Conservation (phyloP, 2,888 invertebrate species). For the Drosophila paucipuncta region DNA sequence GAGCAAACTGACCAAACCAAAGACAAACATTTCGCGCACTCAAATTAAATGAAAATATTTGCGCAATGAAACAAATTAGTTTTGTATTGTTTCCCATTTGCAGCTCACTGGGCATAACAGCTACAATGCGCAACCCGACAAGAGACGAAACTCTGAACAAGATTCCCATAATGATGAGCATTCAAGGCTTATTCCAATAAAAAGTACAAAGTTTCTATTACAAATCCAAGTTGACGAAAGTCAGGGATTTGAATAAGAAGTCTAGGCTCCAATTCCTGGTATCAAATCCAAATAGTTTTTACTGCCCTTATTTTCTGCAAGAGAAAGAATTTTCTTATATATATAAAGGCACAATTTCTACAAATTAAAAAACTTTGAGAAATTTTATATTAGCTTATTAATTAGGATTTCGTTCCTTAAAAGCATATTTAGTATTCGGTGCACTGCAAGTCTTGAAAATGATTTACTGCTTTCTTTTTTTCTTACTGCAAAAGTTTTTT, state of each 20-base stretch:
- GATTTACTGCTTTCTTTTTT: neutral
- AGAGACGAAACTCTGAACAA: too few relatives aligned
- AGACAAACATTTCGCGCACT: constrained; percentile 46
- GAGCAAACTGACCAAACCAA: constrained; percentile 34
- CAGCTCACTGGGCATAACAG: neutral
- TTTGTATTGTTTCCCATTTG: constrained; percentile 39
- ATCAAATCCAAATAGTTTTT: neutral
- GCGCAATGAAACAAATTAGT: constrained; percentile 57
- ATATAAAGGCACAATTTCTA: too few relatives aligned
- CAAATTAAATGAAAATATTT: constrained; percentile 73
- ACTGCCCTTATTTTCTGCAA: neutral
- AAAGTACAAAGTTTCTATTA: too few relatives aligned
- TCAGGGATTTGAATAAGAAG: neutral
- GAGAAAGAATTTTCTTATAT: neutral
- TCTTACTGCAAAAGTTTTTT: constrained; percentile 27
- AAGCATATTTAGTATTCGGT: neutral
- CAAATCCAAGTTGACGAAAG: neutral
- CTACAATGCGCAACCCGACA: neutral
- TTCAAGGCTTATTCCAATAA: neutral
- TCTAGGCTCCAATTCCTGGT: fast-evolving
- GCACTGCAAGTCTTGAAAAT: neutral
- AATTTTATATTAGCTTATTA: neutral
- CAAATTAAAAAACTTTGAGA: too few relatives aligned
- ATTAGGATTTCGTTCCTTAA: neutral
- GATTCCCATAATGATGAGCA: neutral